These are phyloP conservation scores for Leptinotarsa texana DNA, from an alignment of 1,140 invertebrate genomes.

Conservation along the genomic window DNA sequence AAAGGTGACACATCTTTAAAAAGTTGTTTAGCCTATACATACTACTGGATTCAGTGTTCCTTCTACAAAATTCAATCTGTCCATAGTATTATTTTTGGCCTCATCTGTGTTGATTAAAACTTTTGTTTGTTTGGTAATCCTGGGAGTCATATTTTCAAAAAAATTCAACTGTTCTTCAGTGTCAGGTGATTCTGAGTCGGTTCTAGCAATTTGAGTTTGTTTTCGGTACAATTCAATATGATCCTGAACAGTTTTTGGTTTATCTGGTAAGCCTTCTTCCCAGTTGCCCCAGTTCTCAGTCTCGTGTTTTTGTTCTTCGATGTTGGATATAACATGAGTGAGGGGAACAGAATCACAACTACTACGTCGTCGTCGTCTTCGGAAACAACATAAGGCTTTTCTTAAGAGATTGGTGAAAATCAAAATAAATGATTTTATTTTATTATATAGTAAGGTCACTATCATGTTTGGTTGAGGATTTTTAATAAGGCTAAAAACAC, in stretches of 20 bases:
- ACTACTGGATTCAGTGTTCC: conserved; percentile 32
- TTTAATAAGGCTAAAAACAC: too few relatives aligned
- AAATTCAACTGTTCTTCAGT: conserved; percentile 57
- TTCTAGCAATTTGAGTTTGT: conserved; percentile 44
- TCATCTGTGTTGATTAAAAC: conserved; percentile 55
- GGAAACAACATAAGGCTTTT: conserved; percentile 61
- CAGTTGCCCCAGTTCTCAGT: conserved; percentile 57
- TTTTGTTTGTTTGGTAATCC: conserved; percentile 60
- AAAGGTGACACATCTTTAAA: background rate
- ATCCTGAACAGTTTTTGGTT: conserved; percentile 58
- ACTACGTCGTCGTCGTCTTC: conserved; percentile 56
- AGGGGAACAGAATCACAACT: conserved; percentile 60
- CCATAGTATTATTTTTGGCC: conserved; percentile 34
- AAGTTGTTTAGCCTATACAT: conserved; percentile 15
- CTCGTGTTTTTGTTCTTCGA: conserved; percentile 35
- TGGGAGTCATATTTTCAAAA: conserved; percentile 63
- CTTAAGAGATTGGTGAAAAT: conserved; percentile 58
- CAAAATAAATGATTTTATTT: conserved; percentile 59
- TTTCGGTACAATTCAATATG: conserved; percentile 63
- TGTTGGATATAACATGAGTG: conserved; percentile 58
- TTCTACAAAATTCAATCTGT: conserved; percentile 52
- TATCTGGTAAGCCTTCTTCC: conserved; percentile 52
- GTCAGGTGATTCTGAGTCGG: conserved; percentile 46
- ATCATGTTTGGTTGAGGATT: conserved; percentile 36
- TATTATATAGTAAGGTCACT: conserved; percentile 38